A percentile compares a stretch with the other conserved stretches of the same genome.
Conservation (phyloP, 2,113 vertebrate genomes). For the Oceanodroma tethys region DNA sequence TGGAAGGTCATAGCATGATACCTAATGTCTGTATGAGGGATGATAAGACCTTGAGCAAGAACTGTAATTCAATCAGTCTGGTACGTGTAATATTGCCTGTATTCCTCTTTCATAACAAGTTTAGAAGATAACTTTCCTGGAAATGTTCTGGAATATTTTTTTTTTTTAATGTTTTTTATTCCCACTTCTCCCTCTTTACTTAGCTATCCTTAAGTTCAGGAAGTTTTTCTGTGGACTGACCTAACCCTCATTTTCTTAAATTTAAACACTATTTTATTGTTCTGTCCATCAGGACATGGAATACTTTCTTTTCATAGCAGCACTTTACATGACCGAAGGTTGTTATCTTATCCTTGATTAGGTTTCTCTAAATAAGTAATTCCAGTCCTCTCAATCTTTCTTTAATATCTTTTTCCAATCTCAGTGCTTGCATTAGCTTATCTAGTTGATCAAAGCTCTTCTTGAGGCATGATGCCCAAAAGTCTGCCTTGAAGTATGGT, state of each 20-base stretch:
- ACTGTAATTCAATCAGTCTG: neutral
- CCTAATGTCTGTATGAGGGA: neutral
- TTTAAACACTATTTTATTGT: neutral
- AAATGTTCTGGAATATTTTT: neutral
- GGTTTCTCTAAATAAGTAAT: neutral
- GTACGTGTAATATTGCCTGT: neutral
- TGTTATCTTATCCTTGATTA: neutral
- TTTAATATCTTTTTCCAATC: neutral
- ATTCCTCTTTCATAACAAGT: neutral
- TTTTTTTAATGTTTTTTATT: neutral
- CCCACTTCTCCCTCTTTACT: neutral
- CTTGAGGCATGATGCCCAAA: neutral
- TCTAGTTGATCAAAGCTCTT: neutral
- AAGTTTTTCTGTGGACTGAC: neutral
- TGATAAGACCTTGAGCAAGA: neutral
- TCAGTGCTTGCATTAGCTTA: neutral
- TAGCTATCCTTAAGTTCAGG: neutral
- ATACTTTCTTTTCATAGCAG: neutral
- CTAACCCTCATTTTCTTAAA: neutral
- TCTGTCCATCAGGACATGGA: neutral
- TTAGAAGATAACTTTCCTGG: neutral
- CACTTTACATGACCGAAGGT: neutral
- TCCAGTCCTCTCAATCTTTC: neutral
- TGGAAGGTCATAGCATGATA: neutral
- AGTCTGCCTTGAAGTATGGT: neutral